A percentile compares a stretch with the other conserved stretches of the same genome.
Evolutionary conservation across 2,888 invertebrate genomes (phyloP).

Genomic region (Elegia similella): DNA sequence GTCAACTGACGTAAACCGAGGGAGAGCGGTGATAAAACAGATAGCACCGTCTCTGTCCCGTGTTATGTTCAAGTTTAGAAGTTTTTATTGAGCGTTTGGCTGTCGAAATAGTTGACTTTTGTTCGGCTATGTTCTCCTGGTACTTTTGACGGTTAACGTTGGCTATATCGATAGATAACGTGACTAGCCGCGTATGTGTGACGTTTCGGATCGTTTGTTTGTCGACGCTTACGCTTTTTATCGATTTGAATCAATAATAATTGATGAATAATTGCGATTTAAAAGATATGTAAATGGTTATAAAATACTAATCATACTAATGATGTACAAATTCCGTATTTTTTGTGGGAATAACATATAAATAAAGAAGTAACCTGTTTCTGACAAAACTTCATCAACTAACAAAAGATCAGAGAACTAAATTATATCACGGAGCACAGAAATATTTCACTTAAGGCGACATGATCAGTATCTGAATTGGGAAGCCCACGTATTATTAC

Average conservation of each 20-base stretch:
- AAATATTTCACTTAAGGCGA: slow-evolving; percentile 29
- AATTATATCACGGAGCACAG: slow-evolving; percentile 17
- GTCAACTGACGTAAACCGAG: slow-evolving; percentile 78
- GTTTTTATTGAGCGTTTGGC: slow-evolving; percentile 71
- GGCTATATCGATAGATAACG: slow-evolving; percentile 73
- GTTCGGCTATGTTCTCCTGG: slow-evolving; percentile 68
- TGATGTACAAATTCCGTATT: too few species aligned
- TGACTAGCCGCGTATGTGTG: slow-evolving; percentile 47
- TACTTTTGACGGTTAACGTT: slow-evolving; percentile 76
- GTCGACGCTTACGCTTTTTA: slow-evolving; percentile 26
- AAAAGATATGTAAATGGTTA: slow-evolving; percentile 2
- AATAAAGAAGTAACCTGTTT: background rate
- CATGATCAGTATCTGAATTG: slow-evolving; percentile 30
- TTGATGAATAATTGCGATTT: background rate
- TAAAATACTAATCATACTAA: background rate
- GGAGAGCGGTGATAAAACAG: slow-evolving; percentile 53
- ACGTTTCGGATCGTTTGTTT: slow-evolving; percentile 38
- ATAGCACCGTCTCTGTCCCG: slow-evolving; percentile 59
- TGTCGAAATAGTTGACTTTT: slow-evolving; percentile 75
- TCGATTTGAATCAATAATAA: slow-evolving; percentile 9
- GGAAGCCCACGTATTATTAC: slow-evolving; percentile 44
- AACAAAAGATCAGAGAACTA: slow-evolving; percentile 13
- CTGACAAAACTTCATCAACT: background rate
- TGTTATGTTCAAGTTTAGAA: slow-evolving; percentile 70
- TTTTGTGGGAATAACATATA: too few species aligned